Conservation (phyloP, 2,888 invertebrate genomes). For the Plusia festucae region DNA sequence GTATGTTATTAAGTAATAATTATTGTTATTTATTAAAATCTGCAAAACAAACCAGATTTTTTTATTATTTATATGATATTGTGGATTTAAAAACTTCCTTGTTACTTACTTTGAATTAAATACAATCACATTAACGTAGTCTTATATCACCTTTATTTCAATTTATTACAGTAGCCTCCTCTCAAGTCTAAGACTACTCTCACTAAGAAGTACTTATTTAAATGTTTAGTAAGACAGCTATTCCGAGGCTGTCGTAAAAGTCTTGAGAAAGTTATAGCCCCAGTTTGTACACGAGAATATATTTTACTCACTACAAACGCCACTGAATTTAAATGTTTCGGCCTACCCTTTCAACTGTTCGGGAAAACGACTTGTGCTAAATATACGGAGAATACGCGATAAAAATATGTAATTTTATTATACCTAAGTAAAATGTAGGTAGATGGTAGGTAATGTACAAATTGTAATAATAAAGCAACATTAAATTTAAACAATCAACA, state of each 20-base stretch:
- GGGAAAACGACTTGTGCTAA: conserved; percentile 19
- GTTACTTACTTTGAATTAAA: no score
- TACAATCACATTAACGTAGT: neutral
- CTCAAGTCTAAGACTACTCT: conserved; percentile 19
- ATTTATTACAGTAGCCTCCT: conserved; percentile 15
- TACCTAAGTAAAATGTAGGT: neutral
- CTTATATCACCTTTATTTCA: neutral
- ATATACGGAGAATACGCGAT: conserved; percentile 14
- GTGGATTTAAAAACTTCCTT: no score
- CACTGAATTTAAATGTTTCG: conserved; percentile 48
- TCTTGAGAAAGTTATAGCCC: conserved; percentile 62
- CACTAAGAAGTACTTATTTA: conserved; percentile 57
- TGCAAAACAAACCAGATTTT: no score
- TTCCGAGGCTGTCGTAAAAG: conserved; percentile 63
- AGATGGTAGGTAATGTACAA: conserved; percentile 10
- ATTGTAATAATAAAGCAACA: conserved; percentile 9
- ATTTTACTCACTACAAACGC: conserved; percentile 52
- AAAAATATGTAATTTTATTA: neutral
- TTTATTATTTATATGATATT: no score
- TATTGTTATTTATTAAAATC: no score
- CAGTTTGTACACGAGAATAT: conserved; percentile 63
- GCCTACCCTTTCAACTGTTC: conserved; percentile 40
- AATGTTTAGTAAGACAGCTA: conserved; percentile 65
- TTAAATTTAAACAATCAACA: conserved; percentile 20
- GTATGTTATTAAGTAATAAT: no score